Percentiles rank a stretch among this genome's conserved stretches.
Evolutionary conservation across 2,113 vertebrate species (phyloP).

Genomic region (Globicephala melas): DNA sequence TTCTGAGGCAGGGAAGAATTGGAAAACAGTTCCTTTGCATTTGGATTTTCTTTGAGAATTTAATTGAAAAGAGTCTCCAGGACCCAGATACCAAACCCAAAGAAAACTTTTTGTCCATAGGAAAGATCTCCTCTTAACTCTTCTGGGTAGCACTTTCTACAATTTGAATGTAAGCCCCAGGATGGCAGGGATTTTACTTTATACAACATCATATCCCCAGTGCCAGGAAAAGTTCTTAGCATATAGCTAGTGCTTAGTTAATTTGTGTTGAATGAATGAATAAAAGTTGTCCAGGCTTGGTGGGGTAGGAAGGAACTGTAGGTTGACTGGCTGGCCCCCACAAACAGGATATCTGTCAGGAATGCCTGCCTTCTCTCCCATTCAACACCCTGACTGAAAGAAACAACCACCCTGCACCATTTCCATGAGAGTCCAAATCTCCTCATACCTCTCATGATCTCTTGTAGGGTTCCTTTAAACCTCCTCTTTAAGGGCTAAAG

Average conservation of each 20-base stretch:
- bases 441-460: neutral
- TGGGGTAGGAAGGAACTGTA: neutral
- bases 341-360: neutral
- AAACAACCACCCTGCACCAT: neutral
- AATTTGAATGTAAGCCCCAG: neutral
- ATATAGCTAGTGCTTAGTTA: neutral
- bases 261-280: neutral
- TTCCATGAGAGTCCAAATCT: neutral
- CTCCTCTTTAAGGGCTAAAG: neutral
- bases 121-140: neutral
- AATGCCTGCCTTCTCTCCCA: neutral
- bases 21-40: neutral
- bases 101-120: neutral
- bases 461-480: neutral
- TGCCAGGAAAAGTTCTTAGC: neutral
- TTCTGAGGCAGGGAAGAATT: neutral
- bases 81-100: neutral
- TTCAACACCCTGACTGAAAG: neutral
- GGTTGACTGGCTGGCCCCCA: neutral
- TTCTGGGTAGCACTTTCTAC: neutral
- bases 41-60: slow-evolving; percentile 7
- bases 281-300: neutral
- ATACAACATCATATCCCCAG: neutral
- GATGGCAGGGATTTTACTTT: neutral
- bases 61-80: neutral